Conservation (phyloP, 2,888 invertebrate genomes). For the Eugnorisma glareosa region DNA sequence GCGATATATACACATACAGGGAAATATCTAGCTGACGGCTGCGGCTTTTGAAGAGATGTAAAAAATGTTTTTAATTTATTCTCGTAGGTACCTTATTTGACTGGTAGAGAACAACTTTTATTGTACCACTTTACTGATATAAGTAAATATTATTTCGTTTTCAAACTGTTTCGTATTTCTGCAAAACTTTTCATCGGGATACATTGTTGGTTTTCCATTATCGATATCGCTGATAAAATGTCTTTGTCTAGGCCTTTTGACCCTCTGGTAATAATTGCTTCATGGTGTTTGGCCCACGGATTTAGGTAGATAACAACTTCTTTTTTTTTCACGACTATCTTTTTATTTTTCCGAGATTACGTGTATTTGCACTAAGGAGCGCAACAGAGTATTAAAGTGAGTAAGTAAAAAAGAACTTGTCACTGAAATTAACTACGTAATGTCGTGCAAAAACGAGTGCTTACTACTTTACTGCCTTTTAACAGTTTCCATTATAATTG, state of each 20-base stretch:
- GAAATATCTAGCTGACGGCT: background rate
- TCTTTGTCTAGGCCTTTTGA: background rate
- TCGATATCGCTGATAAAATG: background rate
- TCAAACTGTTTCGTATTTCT: background rate
- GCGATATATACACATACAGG: no score
- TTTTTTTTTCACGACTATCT: background rate
- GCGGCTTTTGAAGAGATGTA: background rate
- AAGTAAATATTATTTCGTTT: background rate
- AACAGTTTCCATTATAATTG: background rate
- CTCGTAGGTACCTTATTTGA: background rate
- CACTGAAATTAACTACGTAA: background rate
- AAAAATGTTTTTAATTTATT: background rate
- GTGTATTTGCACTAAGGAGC: background rate
- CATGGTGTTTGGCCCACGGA: background rate
- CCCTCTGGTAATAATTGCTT: background rate
- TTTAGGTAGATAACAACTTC: background rate
- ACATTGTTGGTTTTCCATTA: background rate
- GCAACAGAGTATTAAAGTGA: no score
- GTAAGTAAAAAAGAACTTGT: background rate
- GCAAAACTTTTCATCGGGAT: background rate
- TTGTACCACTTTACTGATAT: background rate
- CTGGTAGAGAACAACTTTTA: background rate
- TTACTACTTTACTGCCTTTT: no score
- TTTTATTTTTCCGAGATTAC: no score
- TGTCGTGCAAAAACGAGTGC: background rate